phyloP scores from a whole-genome alignment of 2,113 vertebrate genomes.

The Scomber japonicus region DNA sequence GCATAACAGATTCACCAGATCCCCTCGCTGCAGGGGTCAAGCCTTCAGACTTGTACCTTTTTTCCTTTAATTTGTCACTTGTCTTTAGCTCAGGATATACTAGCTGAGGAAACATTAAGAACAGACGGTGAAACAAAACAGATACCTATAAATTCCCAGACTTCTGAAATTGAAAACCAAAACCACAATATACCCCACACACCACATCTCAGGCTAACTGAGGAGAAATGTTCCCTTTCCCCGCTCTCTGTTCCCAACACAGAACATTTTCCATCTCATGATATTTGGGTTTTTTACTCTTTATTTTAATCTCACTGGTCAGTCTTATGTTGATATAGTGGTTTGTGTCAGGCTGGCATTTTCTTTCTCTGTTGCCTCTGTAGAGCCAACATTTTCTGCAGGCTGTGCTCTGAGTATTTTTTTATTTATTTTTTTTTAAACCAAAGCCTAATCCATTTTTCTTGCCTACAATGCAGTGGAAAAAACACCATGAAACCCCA shows the following conservation, averaged over 20 bases:
- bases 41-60: no score
- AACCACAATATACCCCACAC: no score
- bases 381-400: slow-evolving; percentile 5
- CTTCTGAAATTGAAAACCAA: no score
- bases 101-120: neutral
- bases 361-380: slow-evolving; percentile 18
- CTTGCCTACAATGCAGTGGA: neutral
- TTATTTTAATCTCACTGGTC: slow-evolving; percentile 5
- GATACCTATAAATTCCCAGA: no score
- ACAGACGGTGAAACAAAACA: neutral
- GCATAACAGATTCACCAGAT: no score
- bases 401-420: neutral
- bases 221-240: slow-evolving; percentile 19
- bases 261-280: neutral
- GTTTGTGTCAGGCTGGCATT: slow-evolving; percentile 9
- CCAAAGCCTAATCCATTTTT: neutral
- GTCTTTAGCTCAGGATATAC: neutral
- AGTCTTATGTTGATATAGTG: slow-evolving; percentile 13
- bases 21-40: no score
- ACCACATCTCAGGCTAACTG: neutral
- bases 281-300: neutral
- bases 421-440: neutral
- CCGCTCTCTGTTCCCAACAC: neutral
- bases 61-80: no score
- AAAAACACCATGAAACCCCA: neutral